Percentiles rank a stretch among this genome's conserved stretches.
Conservation (phyloP, 1,140 invertebrate genomes). For the Idris sp. region DNA sequence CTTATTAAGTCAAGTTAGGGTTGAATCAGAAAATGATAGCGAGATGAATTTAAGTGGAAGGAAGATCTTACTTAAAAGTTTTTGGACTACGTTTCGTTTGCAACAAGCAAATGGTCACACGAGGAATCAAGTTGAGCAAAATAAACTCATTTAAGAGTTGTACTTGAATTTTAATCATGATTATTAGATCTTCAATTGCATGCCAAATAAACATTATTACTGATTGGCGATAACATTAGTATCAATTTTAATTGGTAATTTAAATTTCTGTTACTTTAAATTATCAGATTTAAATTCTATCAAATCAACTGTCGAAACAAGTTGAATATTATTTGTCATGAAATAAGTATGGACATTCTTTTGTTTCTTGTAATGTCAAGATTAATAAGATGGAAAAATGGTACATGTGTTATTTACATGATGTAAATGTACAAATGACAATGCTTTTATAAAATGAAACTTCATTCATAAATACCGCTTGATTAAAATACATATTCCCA, state of each 20-base stretch:
- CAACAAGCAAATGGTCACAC: conserved; percentile 23
- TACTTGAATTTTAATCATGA: conserved; percentile 46
- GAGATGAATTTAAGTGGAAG: conserved; percentile 27
- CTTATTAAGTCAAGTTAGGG: conserved; percentile 24
- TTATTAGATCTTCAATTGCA: conserved; percentile 58
- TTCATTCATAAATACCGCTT: no score
- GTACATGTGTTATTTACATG: no score
- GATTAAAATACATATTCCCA: no score
- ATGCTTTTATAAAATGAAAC: no score
- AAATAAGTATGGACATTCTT: no score
- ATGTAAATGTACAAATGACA: no score
- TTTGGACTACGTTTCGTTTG: conserved; percentile 17
- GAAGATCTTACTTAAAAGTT: conserved; percentile 29
- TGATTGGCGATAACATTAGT: conserved; percentile 7
- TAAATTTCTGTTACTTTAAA: conserved; percentile 2
- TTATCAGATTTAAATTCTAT: no score
- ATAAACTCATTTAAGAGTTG: conserved; percentile 24
- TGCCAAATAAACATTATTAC: conserved; percentile 35
- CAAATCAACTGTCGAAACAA: no score
- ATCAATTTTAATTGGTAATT: conserved; percentile 21
- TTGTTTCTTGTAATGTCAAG: no score
- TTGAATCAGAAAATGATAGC: conserved; percentile 14
- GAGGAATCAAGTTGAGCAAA: conserved; percentile 29
- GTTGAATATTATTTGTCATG: no score
- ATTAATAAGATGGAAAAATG: no score